These are phyloP conservation scores for Tetragonula clypearis DNA, from an alignment of 1,140 invertebrate species.

Conservation along the genomic window DNA sequence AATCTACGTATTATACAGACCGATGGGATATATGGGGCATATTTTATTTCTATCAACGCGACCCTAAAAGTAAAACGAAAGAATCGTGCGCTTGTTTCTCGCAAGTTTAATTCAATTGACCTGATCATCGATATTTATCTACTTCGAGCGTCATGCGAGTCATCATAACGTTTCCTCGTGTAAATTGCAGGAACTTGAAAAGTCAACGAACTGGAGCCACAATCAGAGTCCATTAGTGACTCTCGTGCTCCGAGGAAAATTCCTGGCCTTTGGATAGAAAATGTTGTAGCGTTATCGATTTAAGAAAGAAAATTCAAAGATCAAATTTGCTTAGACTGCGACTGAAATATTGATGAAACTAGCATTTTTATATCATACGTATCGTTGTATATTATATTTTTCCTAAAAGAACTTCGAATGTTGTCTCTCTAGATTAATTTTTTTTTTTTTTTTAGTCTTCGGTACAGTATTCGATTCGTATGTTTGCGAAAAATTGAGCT, in stretches of 20 bases:
- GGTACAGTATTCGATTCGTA: no score
- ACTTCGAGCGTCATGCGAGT: not conserved
- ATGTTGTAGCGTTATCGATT: not conserved
- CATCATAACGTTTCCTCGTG: not conserved
- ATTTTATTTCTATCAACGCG: conserved; percentile 23
- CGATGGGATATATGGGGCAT: conserved; percentile 24
- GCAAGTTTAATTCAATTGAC: not conserved
- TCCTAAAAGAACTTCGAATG: no score
- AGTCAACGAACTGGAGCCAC: not conserved
- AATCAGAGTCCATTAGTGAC: not conserved
- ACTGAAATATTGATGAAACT: no score
- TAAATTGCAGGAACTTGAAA: not conserved
- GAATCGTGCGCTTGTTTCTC: conserved; percentile 41
- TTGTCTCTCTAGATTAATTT: no score
- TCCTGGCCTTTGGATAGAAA: not conserved
- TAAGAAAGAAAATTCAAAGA: no score
- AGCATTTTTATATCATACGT: no score
- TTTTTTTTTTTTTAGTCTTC: no score
- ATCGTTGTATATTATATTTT: no score
- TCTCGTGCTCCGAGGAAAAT: not conserved
- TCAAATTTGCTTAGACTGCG: no score
- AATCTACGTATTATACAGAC: conserved; percentile 61
- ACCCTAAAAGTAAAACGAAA: conserved; percentile 2
- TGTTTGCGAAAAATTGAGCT: no score
- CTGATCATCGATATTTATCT: not conserved